Conservation (phyloP, 2,888 invertebrate genomes). For the Scaptomyza parva region DNA sequence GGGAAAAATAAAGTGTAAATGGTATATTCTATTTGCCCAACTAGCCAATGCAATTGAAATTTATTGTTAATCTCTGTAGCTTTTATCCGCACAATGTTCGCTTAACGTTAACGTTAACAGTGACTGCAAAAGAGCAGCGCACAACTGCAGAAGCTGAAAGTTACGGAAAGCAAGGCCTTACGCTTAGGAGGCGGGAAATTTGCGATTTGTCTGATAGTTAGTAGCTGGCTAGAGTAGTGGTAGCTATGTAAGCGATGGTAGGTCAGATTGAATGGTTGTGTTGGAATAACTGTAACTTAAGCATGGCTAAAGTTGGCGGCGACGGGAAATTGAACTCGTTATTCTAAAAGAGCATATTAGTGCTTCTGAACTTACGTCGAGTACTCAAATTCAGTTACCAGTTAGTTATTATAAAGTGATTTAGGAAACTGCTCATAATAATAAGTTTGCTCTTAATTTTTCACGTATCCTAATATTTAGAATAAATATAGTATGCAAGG, state of each 20-base stretch:
- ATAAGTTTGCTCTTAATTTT: conserved; percentile 4
- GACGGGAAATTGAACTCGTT: conserved; percentile 49
- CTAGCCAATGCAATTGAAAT: conserved; percentile 63
- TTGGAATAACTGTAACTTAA: conserved; percentile 56
- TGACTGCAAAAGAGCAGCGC: conserved; percentile 25
- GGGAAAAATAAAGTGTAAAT: conserved; percentile 73
- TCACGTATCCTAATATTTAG: conserved; percentile 1
- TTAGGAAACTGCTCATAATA: neutral
- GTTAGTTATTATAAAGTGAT: neutral
- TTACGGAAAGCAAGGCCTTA: conserved; percentile 41
- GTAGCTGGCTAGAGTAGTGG: conserved; percentile 18
- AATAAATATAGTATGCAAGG: neutral
- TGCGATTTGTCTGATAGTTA: conserved; percentile 48
- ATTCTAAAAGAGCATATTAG: conserved; percentile 11
- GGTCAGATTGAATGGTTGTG: conserved; percentile 43
- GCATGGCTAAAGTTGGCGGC: conserved; percentile 21
- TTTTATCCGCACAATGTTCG: conserved; percentile 46
- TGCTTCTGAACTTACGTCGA: neutral
- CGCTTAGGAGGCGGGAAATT: conserved; percentile 32
- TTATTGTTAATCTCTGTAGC: conserved; percentile 58
- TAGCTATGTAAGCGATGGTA: conserved; percentile 51
- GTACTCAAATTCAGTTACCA: neutral
- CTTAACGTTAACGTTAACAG: conserved; percentile 41
- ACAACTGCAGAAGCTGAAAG: conserved; percentile 29
- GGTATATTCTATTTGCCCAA: conserved; percentile 61